Evolutionary conservation across 2,888 invertebrate genomes (phyloP).

Genomic region (Julus scanicus): DNA sequence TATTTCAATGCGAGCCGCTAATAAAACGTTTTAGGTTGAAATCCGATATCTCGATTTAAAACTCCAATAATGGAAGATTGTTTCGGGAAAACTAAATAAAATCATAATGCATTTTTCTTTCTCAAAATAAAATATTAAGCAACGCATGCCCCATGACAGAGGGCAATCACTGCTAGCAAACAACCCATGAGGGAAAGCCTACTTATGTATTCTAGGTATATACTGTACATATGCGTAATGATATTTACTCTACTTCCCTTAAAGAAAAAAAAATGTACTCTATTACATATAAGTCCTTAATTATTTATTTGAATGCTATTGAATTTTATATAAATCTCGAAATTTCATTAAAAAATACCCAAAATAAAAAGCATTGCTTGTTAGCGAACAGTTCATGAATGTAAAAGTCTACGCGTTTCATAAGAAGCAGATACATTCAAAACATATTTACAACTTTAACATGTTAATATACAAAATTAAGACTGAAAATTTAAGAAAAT

Average conservation of each 20-base stretch:
- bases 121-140: neutral
- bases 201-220: neutral
- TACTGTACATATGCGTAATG: neutral
- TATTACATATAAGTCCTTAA: too few species aligned
- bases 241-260: neutral
- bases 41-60: constrained; percentile 7
- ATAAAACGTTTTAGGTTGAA: constrained; percentile 34
- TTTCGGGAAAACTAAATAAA: constrained; percentile 5
- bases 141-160: neutral
- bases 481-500: too few species aligned
- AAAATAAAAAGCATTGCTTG: too few species aligned
- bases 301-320: too few species aligned
- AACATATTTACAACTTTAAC: too few species aligned
- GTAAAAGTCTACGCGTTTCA: too few species aligned
- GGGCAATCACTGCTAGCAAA: constrained; percentile 21
- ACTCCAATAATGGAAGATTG: neutral
- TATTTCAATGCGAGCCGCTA: neutral
- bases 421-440: too few species aligned
- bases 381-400: too few species aligned
- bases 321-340: too few species aligned
- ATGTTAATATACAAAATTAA: too few species aligned
- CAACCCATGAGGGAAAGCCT: neutral
- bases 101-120: neutral
- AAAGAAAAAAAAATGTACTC: neutral
- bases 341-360: too few species aligned